Percentiles rank a stretch among this genome's conserved stretches.
Evolutionary conservation across 2,888 invertebrate genomes (phyloP).

Genomic region (Tineola bisselliella): DNA sequence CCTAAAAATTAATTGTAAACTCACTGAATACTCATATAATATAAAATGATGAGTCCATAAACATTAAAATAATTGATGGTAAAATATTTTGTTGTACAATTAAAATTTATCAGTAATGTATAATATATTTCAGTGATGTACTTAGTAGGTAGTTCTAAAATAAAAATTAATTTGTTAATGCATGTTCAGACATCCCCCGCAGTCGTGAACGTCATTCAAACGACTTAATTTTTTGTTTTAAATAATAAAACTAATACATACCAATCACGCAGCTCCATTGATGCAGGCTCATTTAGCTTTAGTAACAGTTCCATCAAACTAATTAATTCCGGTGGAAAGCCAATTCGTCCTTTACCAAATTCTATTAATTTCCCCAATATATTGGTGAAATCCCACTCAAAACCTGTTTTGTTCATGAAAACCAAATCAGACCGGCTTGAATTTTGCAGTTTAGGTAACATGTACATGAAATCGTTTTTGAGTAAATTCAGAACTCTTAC

Average conservation of each 20-base stretch:
- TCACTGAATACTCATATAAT: too few relatives aligned
- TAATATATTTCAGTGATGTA: too few relatives aligned
- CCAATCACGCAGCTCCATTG: slow-evolving; percentile 22
- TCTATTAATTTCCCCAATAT: slow-evolving; percentile 19
- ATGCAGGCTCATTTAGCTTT: slow-evolving; percentile 21
- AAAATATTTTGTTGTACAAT: too few relatives aligned
- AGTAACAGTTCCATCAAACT: slow-evolving; percentile 26
- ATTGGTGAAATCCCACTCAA: slow-evolving; percentile 13
- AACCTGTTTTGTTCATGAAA: neutral
- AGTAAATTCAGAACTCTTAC: slow-evolving; percentile 40
- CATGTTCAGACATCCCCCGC: too few relatives aligned
- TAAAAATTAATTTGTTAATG: too few relatives aligned
- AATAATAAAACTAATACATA: neutral
- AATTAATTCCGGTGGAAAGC: slow-evolving; percentile 36
- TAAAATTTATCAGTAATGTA: too few relatives aligned
- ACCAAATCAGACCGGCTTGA: slow-evolving; percentile 5
- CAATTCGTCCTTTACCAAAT: slow-evolving; percentile 26
- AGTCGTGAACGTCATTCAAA: too few relatives aligned
- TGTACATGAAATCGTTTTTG: slow-evolving; percentile 27
- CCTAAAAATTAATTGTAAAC: too few relatives aligned
- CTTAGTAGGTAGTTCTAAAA: too few relatives aligned
- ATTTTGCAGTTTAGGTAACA: slow-evolving; percentile 20
- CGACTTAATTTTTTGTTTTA: too few relatives aligned
- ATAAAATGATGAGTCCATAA: too few relatives aligned
- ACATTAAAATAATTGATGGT: too few relatives aligned